Evolutionary conservation across 92 coral and sea anemone genomes (phyloP).

Genomic region (Chrysogorgia sp.): DNA sequence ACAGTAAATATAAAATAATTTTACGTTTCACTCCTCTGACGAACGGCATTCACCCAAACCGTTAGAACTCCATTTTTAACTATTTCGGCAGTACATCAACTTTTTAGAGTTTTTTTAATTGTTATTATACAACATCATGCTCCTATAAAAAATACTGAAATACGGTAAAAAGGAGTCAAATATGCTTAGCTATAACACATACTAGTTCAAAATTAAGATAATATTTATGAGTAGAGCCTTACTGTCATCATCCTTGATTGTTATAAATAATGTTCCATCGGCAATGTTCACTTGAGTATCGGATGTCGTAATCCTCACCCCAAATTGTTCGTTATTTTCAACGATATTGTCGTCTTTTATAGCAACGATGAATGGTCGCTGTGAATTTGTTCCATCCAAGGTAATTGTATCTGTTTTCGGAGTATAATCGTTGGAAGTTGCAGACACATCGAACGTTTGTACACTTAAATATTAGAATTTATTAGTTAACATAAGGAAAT

Average conservation of each 20-base stretch:
- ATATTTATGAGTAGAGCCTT: too few species aligned
- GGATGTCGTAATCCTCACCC: background rate
- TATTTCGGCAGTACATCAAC: too few species aligned
- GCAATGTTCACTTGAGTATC: background rate
- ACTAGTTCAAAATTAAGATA: too few species aligned
- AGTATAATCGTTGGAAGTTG: slow-evolving; percentile 16
- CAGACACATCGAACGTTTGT: slow-evolving; percentile 9
- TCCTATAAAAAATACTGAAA: too few species aligned
- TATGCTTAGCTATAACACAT: too few species aligned
- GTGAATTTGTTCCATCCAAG: background rate
- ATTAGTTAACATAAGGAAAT: background rate
- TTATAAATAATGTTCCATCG: background rate
- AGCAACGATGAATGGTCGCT: background rate
- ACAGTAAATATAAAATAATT: too few species aligned
- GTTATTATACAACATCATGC: too few species aligned
- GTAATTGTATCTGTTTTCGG: slow-evolving; percentile 12
- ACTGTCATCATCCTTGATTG: slow-evolving; percentile 19
- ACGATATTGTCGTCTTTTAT: background rate
- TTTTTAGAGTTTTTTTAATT: background rate
- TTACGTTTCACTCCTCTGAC: too few species aligned
- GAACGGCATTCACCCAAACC: too few species aligned
- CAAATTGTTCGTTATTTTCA: slow-evolving; percentile 6
- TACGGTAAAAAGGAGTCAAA: too few species aligned
- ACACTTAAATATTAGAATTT: background rate
- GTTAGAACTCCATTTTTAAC: too few species aligned